Percentiles rank a stretch among this genome's conserved stretches.
Evolutionary conservation across 1,140 invertebrate species (phyloP).

Genomic region (Pectinophora gossypiella): DNA sequence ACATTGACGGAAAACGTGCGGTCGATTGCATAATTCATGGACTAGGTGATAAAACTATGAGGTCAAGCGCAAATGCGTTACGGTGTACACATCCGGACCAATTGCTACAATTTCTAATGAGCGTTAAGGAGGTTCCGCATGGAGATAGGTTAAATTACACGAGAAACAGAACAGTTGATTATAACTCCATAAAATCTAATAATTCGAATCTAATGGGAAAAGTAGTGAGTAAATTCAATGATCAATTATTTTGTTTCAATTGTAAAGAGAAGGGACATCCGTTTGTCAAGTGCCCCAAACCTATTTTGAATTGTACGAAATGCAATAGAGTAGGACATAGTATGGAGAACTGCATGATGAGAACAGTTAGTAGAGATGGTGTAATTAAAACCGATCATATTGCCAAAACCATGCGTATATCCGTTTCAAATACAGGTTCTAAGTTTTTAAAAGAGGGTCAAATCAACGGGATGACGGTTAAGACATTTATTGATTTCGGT

Average conservation of each 20-base stretch:
- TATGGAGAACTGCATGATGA: not conserved
- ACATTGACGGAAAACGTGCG: conserved; percentile 9
- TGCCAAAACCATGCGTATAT: not conserved
- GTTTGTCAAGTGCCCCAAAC: not conserved
- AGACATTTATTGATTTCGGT: not conserved
- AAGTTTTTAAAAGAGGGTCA: not conserved
- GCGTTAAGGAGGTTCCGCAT: not conserved
- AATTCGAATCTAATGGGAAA: not conserved
- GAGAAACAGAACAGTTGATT: not conserved
- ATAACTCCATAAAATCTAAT: not conserved
- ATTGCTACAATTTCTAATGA: conserved; percentile 10
- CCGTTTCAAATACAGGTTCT: not conserved
- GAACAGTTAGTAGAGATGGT: not conserved
- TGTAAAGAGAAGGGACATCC: not conserved
- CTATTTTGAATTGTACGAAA: not conserved
- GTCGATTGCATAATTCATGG: conserved; percentile 20
- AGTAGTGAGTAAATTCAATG: not conserved
- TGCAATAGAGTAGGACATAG: not conserved
- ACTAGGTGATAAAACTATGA: conserved; percentile 9
- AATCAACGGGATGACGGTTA: not conserved
- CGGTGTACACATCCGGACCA: conserved; percentile 8
- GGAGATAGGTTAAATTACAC: not conserved
- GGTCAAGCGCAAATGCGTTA: conserved; percentile 11
- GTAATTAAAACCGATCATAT: not conserved
- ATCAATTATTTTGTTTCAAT: not conserved